A percentile compares a stretch with the other conserved stretches of the same genome.
Conservation (phyloP, 2,888 invertebrate species). For the Unio delphinus region DNA sequence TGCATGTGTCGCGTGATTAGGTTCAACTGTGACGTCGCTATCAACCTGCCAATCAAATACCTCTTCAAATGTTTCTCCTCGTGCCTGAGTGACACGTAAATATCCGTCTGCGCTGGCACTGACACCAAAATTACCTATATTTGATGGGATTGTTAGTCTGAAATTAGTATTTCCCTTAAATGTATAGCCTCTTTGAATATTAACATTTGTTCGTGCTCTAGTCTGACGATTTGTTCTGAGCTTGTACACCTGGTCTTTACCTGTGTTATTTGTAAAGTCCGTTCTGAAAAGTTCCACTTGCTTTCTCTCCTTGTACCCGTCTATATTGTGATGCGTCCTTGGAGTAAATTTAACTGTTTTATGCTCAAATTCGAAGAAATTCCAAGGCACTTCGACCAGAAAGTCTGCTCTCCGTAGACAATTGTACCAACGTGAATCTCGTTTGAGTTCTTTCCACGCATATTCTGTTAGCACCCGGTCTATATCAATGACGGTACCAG, state of each 20-base stretch:
- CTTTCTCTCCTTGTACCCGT: slow-evolving; percentile 44
- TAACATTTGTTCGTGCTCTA: slow-evolving; percentile 48
- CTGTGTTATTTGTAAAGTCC: slow-evolving; percentile 51
- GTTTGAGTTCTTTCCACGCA: slow-evolving; percentile 53
- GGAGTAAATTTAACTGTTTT: slow-evolving; percentile 44
- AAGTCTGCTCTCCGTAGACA: slow-evolving; percentile 42
- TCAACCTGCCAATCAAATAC: slow-evolving; percentile 54
- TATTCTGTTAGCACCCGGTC: slow-evolving; percentile 50
- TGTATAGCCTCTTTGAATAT: slow-evolving; percentile 48
- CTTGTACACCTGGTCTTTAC: slow-evolving; percentile 54
- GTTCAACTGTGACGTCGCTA: slow-evolving; percentile 55
- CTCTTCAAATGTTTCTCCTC: slow-evolving; percentile 51
- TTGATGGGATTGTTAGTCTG: slow-evolving; percentile 46
- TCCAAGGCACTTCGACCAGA: slow-evolving; percentile 53
- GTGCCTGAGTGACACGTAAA: slow-evolving; percentile 40
- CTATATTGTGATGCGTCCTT: slow-evolving; percentile 30
- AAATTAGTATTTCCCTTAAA: slow-evolving; percentile 49
- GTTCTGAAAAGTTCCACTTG: slow-evolving; percentile 53
- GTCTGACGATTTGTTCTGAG: slow-evolving; percentile 52
- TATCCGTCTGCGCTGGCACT: slow-evolving; percentile 52
- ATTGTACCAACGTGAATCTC: slow-evolving; percentile 48
- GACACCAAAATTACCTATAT: slow-evolving; percentile 51
- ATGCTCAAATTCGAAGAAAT: slow-evolving; percentile 54
- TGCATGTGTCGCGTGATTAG: slow-evolving; percentile 50
- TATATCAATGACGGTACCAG: slow-evolving; percentile 48